Base-by-base conservation (phyloP, 2,888 invertebrate genomes). In the Malacosoma neustria region DNA sequence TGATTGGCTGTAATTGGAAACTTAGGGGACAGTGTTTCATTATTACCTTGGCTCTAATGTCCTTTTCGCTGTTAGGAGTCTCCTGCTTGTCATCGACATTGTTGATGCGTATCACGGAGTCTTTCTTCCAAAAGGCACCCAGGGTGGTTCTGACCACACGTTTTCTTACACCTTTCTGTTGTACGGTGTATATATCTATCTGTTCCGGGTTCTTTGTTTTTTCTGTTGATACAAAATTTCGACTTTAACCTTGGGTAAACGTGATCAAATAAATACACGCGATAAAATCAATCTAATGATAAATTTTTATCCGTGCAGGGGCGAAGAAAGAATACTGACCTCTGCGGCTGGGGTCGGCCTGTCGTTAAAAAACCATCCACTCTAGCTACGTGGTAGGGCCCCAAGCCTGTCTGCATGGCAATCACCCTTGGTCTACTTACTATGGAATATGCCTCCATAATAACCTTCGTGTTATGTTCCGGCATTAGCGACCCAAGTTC, bases 201-300 rank as follows among this genome's bases (percentile, higher is more conserved):
- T 90, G 88, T 72, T 91, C 90, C 66, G 91, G 89, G 85, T 90
- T 89, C 80, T 91, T 90, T 81, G 91, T 91, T 84, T 91, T 91
- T 82, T 91, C 91, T 91, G 82, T 55, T 60, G 69, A 61, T 47
- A 67, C 33, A 22, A 22, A 22, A 5, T 22, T 1, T 4, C 22
- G 3, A 22, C 5, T 22, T 22, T 22, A 22, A 9, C 22, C 22
- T 22, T 22, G 22, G 6, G 9, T 2, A 22, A 22, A 22, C 22
- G 22, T 3, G 5, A 22, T 22, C 22, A 5, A 9, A 22, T 22
- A 22, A 22, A 22, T 9, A 22, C 6, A 22, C 5, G 22, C 4
- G 22, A 22, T 22, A 22, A 22, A 4, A 48, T 57, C 51, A n/a
- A n/a, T n/a, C n/a, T n/a, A n/a, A n/a, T n/a, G n/a, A n/a, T n/a